Evolutionary conservation across 2,797 vertebrate species (phyloP).

Genomic region (Poecilia picta): DNA sequence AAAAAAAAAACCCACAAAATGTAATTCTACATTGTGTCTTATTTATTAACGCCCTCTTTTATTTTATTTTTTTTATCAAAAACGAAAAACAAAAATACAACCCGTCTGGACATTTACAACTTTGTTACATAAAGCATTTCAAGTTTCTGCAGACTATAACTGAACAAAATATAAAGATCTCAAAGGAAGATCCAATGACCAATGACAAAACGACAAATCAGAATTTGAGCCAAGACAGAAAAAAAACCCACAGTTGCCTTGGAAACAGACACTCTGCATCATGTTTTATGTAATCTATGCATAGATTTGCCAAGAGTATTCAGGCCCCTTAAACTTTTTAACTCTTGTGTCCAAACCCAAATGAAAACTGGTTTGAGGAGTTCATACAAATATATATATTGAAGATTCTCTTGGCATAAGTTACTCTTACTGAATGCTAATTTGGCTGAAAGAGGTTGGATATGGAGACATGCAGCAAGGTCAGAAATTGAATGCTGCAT

Average conservation of each 20-base stretch:
- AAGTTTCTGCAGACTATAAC: conserved; percentile 24
- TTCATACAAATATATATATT: not conserved
- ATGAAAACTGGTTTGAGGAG: not conserved
- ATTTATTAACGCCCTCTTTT: not conserved
- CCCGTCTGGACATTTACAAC: not conserved
- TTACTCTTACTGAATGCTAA: not conserved
- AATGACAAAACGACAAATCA: conserved; percentile 42
- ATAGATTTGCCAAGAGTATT: conserved; percentile 42
- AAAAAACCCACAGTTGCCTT: conserved; percentile 60
- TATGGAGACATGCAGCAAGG: not conserved
- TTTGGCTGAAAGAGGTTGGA: not conserved
- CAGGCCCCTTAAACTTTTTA: conserved; percentile 57
- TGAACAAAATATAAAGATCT: conserved; percentile 20
- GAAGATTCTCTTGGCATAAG: not conserved
- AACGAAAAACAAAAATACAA: not conserved
- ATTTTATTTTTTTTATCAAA: not conserved
- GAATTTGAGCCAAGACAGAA: conserved; percentile 47
- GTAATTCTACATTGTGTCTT: not conserved
- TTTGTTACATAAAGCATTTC: not conserved
- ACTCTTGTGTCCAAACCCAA: conserved; percentile 28
- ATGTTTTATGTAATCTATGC: conserved; percentile 59
- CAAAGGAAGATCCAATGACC: conserved; percentile 33
- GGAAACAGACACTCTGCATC: conserved; percentile 64
- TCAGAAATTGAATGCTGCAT: not conserved
- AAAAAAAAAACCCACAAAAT: not conserved